These are phyloP conservation scores for Pterostichus niger DNA, from an alignment of 2,888 invertebrate genomes.

Conservation along the genomic window DNA sequence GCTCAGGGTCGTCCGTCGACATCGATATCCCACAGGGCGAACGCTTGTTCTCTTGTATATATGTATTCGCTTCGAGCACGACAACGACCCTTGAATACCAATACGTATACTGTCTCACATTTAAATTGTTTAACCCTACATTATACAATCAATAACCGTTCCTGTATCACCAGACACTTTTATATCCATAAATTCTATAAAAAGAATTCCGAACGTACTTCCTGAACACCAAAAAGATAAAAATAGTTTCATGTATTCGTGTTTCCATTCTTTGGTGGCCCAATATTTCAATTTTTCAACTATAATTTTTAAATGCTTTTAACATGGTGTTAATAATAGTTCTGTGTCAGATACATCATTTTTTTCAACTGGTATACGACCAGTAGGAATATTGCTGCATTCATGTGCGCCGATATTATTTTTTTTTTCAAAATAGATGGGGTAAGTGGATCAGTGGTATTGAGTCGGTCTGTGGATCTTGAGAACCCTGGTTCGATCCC, in stretches of 20 bases:
- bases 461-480: no score
- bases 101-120: slow-evolving; percentile 47
- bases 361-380: background rate
- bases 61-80: slow-evolving; percentile 19
- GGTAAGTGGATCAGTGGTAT: no score
- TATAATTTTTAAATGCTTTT: background rate
- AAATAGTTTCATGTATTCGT: background rate
- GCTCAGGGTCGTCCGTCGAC: slow-evolving; percentile 64
- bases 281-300: slow-evolving; percentile 8
- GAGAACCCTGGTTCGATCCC: no score
- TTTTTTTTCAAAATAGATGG: no score
- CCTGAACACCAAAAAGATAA: background rate
- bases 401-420: no score
- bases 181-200: slow-evolving; percentile 11
- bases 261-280: slow-evolving; percentile 13
- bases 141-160: slow-evolving; percentile 43
- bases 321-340: background rate
- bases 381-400: no score
- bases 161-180: slow-evolving; percentile 8
- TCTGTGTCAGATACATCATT: background rate
- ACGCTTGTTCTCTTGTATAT: slow-evolving; percentile 53
- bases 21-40: slow-evolving; percentile 65
- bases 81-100: slow-evolving; percentile 46
- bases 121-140: slow-evolving; percentile 43
- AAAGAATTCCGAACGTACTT: slow-evolving; percentile 10